Evolutionary conservation across 1,140 invertebrate species (phyloP).

Genomic region (Gonatopus flavifemur): DNA sequence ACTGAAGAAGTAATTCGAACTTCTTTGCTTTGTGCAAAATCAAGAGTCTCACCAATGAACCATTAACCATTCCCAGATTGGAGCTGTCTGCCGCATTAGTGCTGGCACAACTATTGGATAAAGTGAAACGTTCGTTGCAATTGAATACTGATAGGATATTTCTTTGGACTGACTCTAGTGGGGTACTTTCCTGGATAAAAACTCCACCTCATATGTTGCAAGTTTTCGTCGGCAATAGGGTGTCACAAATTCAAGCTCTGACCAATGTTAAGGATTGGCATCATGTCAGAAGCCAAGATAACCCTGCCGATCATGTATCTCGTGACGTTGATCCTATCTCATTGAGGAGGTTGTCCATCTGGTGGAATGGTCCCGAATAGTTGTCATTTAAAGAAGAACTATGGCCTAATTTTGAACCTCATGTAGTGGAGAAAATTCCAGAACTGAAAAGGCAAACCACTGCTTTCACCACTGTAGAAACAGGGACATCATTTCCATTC

Average conservation of each 20-base stretch:
- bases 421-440: neutral
- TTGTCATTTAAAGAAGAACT: neutral
- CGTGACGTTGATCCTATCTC: constrained; percentile 5
- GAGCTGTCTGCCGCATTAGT: too few relatives aligned
- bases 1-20: neutral
- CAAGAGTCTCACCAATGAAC: constrained; percentile 44
- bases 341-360: constrained; percentile 7
- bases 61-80: constrained; percentile 42
- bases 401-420: neutral
- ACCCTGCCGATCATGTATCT: constrained; percentile 22
- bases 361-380: constrained; percentile 24
- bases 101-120: constrained; percentile 2
- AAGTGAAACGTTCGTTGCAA: neutral
- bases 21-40: constrained; percentile 30
- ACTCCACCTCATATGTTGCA: constrained; percentile 6
- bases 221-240: constrained; percentile 39
- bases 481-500: neutral
- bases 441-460: neutral
- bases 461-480: neutral
- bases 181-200: neutral
- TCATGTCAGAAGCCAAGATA: constrained; percentile 11
- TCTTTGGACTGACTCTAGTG: neutral
- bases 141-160: neutral
- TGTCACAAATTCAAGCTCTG: constrained; percentile 33
- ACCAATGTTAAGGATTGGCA: constrained; percentile 8